Percentiles rank a stretch among this genome's conserved stretches.
phyloP scores from a whole-genome alignment of 2,113 vertebrate genomes.

The Myotis lucifugus region DNA sequence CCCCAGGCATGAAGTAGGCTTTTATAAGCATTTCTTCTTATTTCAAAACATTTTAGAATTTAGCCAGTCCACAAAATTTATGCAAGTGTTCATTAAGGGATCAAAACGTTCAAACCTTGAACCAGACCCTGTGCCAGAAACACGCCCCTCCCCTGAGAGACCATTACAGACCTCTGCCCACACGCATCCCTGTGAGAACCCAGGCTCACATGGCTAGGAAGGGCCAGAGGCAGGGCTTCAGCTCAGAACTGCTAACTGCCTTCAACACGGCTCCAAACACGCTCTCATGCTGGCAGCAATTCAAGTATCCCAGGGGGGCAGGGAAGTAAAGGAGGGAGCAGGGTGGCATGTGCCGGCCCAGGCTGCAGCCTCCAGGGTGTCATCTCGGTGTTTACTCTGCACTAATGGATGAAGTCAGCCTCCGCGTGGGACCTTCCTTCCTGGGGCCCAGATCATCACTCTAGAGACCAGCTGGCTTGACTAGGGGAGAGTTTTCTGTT shows the following conservation, averaged over 20 bases:
- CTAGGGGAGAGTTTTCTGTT: neutral
- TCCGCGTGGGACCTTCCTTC: neutral
- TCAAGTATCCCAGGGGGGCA: neutral
- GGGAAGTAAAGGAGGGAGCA: neutral
- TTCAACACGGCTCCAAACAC: neutral
- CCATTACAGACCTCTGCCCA: neutral
- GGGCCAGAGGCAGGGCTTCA: neutral
- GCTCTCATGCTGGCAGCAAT: neutral
- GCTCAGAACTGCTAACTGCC: neutral
- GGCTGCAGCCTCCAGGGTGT: neutral
- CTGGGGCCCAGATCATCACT: neutral
- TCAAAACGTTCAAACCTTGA: neutral
- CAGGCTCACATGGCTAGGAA: neutral
- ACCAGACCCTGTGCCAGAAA: neutral
- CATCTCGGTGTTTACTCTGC: neutral
- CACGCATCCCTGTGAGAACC: neutral
- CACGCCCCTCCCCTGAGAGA: neutral
- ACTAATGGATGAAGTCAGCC: conserved; percentile 57
- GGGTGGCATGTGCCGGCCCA: neutral
- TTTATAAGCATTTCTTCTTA: neutral
- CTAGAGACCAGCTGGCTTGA: neutral
- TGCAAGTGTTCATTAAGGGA: neutral
- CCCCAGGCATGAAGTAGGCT: neutral
- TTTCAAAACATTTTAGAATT: neutral
- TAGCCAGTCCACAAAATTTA: neutral